Evolutionary conservation across 37 sponge, comb jelly and placozoan species (phyloP), one percentile per base, ranked within the genome.

Genomic region (Bolinopsis microptera): DNA sequence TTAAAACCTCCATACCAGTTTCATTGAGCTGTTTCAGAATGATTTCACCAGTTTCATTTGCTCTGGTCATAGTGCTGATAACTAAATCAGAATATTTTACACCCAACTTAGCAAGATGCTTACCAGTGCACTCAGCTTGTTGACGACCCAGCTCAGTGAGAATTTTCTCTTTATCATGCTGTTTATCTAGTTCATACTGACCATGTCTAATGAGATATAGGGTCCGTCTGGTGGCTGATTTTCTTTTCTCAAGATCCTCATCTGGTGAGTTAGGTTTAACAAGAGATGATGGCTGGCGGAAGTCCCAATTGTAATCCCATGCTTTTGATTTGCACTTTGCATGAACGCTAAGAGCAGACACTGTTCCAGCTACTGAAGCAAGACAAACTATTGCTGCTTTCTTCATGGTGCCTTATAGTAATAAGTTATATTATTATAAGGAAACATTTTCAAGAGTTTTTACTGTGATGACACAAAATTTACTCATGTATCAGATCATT

Each of bases 281-380:
- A 33, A 77, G 80, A 32, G 35, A 35, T 18, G 27, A 27, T 33
- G 80, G 80, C 18, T 77, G 33, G 13, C 80, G 27, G 32, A 32
- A 32, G 33, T 77, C 80, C 80, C 80, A 77, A 77, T 77, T 77
- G 32, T 77, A 16, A 77, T 77, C 80, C 80, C 80, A 77, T 28
- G 16, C 25, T 28, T 35, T 77, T 34, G 35, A 13, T 34, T 77
- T 77, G 37, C 80, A 77, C 36, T 35, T 28, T 34, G 35, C 80
- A 77, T 77, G 61, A 48, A 48, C 9, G 61, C 13, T 13, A 48
- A 48, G 13, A 48, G 9, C 13, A 48, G 61, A 18, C 13, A 48
- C 5, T 48, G 61, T 48, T 48, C 61, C 61, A 48, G 61, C 13
- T 18, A 48, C 5, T 18, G 61, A 48, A 13, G 61, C 61, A 48